These are phyloP conservation scores for Oscheius sp. DNA, from an alignment of 2,888 invertebrate genomes.

Conservation along the genomic window DNA sequence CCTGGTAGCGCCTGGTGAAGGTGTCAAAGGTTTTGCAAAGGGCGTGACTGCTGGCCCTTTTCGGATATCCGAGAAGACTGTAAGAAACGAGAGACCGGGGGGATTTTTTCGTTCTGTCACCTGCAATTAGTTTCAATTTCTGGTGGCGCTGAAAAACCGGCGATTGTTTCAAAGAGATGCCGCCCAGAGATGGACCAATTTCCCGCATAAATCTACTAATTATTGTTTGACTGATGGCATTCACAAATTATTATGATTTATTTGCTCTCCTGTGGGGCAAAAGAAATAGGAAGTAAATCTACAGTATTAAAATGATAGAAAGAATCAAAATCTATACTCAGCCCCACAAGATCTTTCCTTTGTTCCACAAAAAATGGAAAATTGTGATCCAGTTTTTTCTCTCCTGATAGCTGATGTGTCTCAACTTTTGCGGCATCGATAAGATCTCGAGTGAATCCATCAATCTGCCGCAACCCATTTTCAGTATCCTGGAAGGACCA, in stretches of 20 bases:
- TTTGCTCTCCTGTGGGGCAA: not conserved
- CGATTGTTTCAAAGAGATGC: constrained; percentile 28
- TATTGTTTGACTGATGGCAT: not conserved
- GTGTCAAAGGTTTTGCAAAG: not conserved
- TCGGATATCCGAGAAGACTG: not conserved
- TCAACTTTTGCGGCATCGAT: not conserved
- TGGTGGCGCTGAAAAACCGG: not conserved
- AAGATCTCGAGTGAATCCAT: not conserved
- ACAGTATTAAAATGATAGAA: not conserved
- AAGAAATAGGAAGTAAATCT: not conserved
- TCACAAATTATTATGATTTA: not conserved
- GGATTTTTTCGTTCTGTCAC: not conserved
- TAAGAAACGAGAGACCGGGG: too few relatives aligned
- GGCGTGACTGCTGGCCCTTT: not conserved
- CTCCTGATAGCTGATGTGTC: too few relatives aligned
- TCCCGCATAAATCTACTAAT: constrained; percentile 1
- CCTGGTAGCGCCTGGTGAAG: not conserved
- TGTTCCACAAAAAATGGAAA: too few relatives aligned
- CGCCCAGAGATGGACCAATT: constrained; percentile 10
- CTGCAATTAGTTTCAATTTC: constrained; percentile 5
- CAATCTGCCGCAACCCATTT: not conserved
- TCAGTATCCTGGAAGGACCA: too few relatives aligned
- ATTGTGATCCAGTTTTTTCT: too few relatives aligned
- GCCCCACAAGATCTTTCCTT: too few relatives aligned
- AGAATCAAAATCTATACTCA: too few relatives aligned